A percentile compares a stretch with the other conserved stretches of the same genome.
Evolutionary conservation across 2,113 vertebrate genomes (phyloP).

Genomic region (Apodemus sylvaticus): DNA sequence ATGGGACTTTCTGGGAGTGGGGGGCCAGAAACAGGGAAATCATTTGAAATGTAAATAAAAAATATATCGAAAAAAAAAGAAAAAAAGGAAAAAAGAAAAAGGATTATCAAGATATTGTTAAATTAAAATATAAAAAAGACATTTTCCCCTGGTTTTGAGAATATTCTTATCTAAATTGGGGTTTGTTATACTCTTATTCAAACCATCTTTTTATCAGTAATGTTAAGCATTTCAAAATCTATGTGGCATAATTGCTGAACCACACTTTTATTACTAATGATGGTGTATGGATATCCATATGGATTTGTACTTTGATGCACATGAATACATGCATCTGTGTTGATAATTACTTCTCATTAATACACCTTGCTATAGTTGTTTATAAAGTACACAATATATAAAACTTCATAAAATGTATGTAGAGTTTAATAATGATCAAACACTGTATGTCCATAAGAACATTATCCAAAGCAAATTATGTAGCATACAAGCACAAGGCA

Average conservation of each 20-base stretch:
- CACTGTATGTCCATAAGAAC: no score
- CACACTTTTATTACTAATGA: background rate
- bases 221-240: background rate
- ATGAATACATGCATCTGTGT: background rate
- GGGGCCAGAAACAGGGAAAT: no score
- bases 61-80: no score
- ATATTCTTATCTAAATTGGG: background rate
- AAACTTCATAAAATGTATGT: background rate
- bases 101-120: background rate
- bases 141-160: background rate
- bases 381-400: background rate
- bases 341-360: background rate
- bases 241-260: background rate
- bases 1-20: no score
- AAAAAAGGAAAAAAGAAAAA: no score
- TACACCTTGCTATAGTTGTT: background rate
- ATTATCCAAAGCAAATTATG: background rate
- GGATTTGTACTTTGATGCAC: background rate
- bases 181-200: background rate
- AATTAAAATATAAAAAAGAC: background rate
- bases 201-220: background rate
- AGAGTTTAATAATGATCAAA: background rate
- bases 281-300: background rate
- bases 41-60: no score
- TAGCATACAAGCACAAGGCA: background rate